Conservation (phyloP, 2,113 vertebrate species). For the Micronycteris hirsuta region DNA sequence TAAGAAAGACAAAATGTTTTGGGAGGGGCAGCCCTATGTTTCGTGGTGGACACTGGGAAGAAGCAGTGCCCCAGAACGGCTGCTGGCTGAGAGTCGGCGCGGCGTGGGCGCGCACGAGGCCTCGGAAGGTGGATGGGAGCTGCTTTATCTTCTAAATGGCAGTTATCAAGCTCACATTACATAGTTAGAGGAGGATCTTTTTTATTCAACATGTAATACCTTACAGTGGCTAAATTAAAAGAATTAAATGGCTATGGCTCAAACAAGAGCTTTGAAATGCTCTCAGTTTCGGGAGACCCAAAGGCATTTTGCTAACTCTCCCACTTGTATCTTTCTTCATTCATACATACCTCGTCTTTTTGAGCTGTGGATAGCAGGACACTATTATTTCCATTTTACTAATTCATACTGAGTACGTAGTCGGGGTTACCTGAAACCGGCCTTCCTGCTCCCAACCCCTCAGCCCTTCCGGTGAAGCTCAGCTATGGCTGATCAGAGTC, state of each 20-base stretch:
- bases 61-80: accelerated
- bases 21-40: not conserved
- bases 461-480: not conserved
- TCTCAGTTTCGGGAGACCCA: not conserved
- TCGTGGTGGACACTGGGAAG: not conserved
- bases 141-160: not conserved
- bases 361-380: not conserved
- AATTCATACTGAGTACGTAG: not conserved
- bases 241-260: not conserved
- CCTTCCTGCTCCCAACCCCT: not conserved
- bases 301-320: not conserved
- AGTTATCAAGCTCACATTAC: not conserved
- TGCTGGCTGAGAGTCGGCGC: not conserved
- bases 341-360: not conserved
- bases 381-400: constrained; percentile 12
- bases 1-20: not conserved
- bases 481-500: not conserved
- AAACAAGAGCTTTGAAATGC: not conserved
- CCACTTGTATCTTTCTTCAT: not conserved
- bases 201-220: not conserved
- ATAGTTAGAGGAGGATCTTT: not conserved
- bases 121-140: not conserved
- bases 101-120: not conserved
- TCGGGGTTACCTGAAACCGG: not conserved
- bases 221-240: not conserved